Base-by-base conservation (phyloP, 1,140 invertebrate species). In the Chrysopa pallens region DNA sequence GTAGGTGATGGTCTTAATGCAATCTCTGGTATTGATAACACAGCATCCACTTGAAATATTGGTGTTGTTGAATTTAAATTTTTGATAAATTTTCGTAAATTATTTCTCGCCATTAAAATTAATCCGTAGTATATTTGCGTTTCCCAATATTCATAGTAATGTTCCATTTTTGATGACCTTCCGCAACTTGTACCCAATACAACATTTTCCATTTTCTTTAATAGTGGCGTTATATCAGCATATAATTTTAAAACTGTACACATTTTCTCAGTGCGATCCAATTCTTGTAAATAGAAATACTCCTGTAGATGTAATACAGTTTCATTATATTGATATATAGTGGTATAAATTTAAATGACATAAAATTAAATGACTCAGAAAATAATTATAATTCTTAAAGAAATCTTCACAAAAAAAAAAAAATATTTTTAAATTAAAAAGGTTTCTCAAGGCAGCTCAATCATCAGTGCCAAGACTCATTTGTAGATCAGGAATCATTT, bases 121-220 rank as follows among this genome's bases (percentile, higher is more conserved):
- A 79, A 61, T 8, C 64, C 63, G 27, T 59, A 58, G 38, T 74
- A 83, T 23, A 82, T 73, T 58, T 77, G 72, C 41, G 68, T 64
- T 55, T 84, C 81, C 70, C 79, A 84, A 52, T 67, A 67, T 11
- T 67, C 59, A 48, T 84, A 86, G 52, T 78, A 79, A 0, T 68
- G 53, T 1, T 60, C 59, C 80, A 86, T 84, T 7, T 71, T 64
- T 0, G 59, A 46, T 1, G 75, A 76, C 39, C 60, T 65, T 1
- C 79, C 78, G 0, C 72, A 74, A 29, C 69, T 71, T 1, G 75
- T 76, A 36, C 72, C 72, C 13, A 82, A 57, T 0, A 81, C 74
- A 7, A 84, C 52, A 48, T 77, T 80, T 60, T 92, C 86, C 46
- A 90, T 59, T 60, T 90, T 91, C 40, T 76, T 78, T 1, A 92